A percentile compares a stretch with the other conserved stretches of the same genome.
These are phyloP conservation scores for Caenorhabditis tropicalis DNA, from an alignment of 1,140 invertebrate species.

Conservation along the genomic window DNA sequence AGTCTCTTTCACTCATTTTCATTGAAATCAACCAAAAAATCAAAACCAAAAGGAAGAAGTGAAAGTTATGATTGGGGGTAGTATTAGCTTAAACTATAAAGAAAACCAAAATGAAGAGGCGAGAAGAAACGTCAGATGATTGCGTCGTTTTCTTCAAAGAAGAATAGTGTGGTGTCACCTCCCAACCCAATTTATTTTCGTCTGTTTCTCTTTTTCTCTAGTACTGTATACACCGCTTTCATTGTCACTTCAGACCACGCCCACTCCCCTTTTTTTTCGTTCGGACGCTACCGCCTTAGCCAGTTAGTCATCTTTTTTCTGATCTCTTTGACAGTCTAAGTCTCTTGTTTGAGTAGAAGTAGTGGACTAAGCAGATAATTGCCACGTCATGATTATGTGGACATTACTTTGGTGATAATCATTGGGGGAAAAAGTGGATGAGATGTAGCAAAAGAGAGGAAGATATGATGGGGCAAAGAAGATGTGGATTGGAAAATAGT, in stretches of 20 bases:
- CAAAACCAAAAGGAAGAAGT: neutral
- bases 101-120: neutral
- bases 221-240: neutral
- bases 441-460: neutral
- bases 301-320: neutral
- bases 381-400: neutral
- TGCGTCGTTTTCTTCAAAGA: neutral
- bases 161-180: conserved; percentile 37
- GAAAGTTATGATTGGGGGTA: neutral
- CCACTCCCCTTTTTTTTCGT: neutral
- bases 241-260: conserved; percentile 6
- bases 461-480: neutral
- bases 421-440: neutral
- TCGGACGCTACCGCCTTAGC: conserved; percentile 2
- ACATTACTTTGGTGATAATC: neutral
- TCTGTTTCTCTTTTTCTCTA: neutral
- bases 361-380: neutral
- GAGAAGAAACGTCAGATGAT: conserved; percentile 26
- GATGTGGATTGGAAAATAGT: too few species aligned
- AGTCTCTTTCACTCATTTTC: too few species aligned
- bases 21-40: too few species aligned
- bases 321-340: conserved; percentile 1
- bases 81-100: conserved; percentile 6
- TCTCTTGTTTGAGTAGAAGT: conserved; percentile 2
- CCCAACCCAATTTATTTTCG: conserved; percentile 38